Base-by-base conservation (phyloP, 2,888 invertebrate genomes). In the Tenthredo livida region DNA sequence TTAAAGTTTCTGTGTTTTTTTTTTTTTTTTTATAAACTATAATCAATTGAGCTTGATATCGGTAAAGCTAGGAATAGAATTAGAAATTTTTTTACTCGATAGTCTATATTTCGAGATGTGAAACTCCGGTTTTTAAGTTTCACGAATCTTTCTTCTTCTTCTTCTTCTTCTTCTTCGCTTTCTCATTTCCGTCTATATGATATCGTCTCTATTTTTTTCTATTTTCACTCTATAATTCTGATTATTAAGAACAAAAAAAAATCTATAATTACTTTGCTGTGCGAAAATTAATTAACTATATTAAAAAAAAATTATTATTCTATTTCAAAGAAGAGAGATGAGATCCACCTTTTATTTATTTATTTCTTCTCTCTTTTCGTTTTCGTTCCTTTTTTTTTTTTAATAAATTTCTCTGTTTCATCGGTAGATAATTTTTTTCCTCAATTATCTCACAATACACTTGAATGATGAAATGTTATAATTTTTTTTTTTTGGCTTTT, bases 271-370 rank as follows among this genome's bases (percentile, higher is more conserved):
- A 67, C 12, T 67, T 67, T 73, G 29, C 29, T 73, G 43, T 40
- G 40, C 73, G 37, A 73, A 43, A 40, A 43, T 73, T 73, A 10
- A 40, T 73, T 40, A 43, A 73, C n/a, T 6, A 10, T 40, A n/a
- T n/a, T n/a, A n/a, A n/a, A n/a, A 37, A 33, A 0, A 37, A 37
- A 12, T 43, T 43, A 43, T 73, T 73, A 73, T 43, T 21, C 25
- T 73, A n/a, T 43, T n/a, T 43, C 37, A 70, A 70, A 37, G 17
- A 17, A 70, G 17, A 70, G 70, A 37, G 33, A 70, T 70, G n/a
- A 29, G 40, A 70, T 70, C 37, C 3, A 9, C n/a, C 37, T n/a
- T 3, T 70, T 70, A 17, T 70, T 37, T 70, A 37, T 70, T 33
- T 37, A 37, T 37, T 37, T 70, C 33, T 33, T 37, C 9, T 17